A percentile compares a stretch with the other conserved stretches of the same genome.
Conservation (phyloP, 1,140 invertebrate genomes). For the Platyscapa corneri region DNA sequence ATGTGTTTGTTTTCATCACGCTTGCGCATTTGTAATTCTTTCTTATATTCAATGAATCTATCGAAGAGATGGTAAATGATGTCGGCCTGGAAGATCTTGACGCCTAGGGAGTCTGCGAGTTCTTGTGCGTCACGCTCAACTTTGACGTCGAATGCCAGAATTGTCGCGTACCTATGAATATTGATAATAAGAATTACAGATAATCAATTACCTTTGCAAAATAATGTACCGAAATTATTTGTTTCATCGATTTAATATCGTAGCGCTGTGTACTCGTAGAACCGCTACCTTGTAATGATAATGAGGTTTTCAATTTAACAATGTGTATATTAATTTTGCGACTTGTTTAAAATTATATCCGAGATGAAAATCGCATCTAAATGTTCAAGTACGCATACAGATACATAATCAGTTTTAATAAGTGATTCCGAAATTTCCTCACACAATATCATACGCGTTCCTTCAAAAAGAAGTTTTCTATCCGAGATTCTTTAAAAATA, state of each 20-base stretch:
- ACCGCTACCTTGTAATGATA: too few relatives aligned
- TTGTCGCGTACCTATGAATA: conserved; percentile 89
- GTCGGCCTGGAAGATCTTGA: conserved; percentile 98
- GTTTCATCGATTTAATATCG: too few relatives aligned
- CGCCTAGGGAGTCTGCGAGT: conserved; percentile 93
- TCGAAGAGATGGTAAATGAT: conserved; percentile 99
- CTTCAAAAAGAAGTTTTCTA: background rate
- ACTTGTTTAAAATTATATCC: background rate
- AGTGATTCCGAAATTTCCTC: background rate
- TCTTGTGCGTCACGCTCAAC: conserved; percentile 98
- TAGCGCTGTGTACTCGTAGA: too few relatives aligned
- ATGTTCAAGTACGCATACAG: background rate
- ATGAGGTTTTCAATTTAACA: too few relatives aligned
- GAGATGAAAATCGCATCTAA: background rate
- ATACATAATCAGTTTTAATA: background rate
- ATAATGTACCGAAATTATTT: too few relatives aligned
- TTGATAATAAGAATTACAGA: background rate
- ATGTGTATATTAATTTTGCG: background rate
- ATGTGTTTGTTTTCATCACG: conserved; percentile 96
- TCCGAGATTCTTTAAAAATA: background rate
- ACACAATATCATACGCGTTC: background rate
- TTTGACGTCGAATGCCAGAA: conserved; percentile 99
- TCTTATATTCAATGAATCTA: conserved; percentile 95
- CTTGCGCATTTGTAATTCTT: conserved; percentile 94
- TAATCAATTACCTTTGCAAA: background rate